phyloP scores from a whole-genome alignment of 2,797 vertebrate genomes.

The Streptopelia turtur region DNA sequence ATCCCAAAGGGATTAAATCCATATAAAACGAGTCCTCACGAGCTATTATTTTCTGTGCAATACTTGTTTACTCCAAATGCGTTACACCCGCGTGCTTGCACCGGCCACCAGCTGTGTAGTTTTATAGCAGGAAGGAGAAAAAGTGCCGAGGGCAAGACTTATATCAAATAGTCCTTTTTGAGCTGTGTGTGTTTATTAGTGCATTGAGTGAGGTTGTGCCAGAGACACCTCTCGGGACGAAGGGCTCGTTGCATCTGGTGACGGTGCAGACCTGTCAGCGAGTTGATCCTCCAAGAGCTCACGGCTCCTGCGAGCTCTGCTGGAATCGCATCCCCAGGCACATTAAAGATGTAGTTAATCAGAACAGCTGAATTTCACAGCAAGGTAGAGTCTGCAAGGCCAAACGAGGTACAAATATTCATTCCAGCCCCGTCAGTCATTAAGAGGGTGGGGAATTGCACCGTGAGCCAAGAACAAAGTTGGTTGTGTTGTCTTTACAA shows the following conservation, averaged over 20 bases:
- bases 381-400: background rate
- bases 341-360: background rate
- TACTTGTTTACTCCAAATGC: background rate
- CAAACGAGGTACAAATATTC: background rate
- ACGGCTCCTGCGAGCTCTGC: background rate
- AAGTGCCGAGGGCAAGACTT: background rate
- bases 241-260: background rate
- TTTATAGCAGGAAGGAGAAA: background rate
- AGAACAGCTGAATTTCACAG: background rate
- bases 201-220: background rate
- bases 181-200: background rate
- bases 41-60: background rate
- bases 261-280: background rate
- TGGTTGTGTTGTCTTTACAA: background rate
- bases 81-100: fast-evolving
- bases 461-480: background rate
- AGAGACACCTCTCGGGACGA: fast-evolving
- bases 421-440: background rate
- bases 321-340: background rate
- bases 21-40: background rate
- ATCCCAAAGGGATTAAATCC: background rate
- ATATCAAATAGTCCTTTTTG: background rate
- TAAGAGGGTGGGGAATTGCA: background rate
- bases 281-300: background rate
- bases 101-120: background rate